Conservation (phyloP, 1,140 invertebrate species). For the Ditylenchus dipsaci region DNA sequence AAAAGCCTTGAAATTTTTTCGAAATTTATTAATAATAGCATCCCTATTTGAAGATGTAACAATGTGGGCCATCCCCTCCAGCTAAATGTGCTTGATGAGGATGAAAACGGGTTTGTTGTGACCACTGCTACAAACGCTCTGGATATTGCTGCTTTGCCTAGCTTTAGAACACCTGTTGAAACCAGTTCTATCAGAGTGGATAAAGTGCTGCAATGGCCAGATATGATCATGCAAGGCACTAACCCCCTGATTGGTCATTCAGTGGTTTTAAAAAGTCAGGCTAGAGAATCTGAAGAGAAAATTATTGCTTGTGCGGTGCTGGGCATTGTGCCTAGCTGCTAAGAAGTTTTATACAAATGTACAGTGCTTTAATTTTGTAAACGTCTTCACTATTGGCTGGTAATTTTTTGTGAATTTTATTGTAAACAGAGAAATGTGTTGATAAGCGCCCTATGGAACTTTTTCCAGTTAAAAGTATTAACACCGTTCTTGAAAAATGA, state of each 20-base stretch:
- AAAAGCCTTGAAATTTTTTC: too few relatives aligned
- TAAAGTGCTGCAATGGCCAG: conserved; percentile 9
- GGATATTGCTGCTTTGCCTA: background rate
- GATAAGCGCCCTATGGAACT: too few relatives aligned
- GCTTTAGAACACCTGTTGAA: background rate
- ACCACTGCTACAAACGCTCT: conserved; percentile 2
- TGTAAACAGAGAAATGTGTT: too few relatives aligned
- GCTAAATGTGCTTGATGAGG: conserved; percentile 5
- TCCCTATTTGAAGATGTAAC: background rate
- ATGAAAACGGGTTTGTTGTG: conserved; percentile 15
- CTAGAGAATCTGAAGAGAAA: background rate
- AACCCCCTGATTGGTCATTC: conserved; percentile 29
- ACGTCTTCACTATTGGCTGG: too few relatives aligned
- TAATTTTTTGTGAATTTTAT: too few relatives aligned
- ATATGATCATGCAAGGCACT: conserved; percentile 17
- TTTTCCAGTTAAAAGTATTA: too few relatives aligned
- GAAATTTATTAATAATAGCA: too few relatives aligned
- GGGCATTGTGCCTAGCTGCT: conserved; percentile 23
- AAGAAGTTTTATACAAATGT: background rate
- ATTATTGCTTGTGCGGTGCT: conserved; percentile 21
- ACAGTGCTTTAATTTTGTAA: too few relatives aligned
- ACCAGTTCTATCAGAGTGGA: background rate
- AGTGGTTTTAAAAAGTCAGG: conserved; percentile 12
- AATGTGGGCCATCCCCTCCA: conserved; percentile 9
- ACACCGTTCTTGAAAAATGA: too few relatives aligned